Base-by-base conservation (phyloP, 53 echinoderm and acorn worm species). In the Echinarachnius parma region DNA sequence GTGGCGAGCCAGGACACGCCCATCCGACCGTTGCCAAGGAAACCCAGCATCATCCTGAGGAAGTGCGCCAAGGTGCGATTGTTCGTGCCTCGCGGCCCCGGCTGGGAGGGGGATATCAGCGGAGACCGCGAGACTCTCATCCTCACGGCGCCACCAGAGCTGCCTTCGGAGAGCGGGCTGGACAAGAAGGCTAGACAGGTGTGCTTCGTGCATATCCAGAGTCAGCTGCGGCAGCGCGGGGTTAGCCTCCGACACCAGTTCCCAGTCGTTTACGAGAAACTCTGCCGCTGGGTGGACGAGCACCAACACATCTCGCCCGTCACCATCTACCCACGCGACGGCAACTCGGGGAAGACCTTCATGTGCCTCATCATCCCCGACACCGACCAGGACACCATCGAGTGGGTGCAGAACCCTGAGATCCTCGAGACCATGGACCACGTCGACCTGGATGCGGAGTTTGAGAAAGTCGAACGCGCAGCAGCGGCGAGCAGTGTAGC, bases 61-160 rank as follows among this genome's bases (percentile, higher is more conserved):
- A 96, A 96, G 48, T 96, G 98, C 34, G 91, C 98, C 33, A 96
- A 92, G 42, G 83, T 90, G 30, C 82, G 82, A 9, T 75, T 96
- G 28, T 39, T 60, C 44, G 55, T 70, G 24, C 70, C 50, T 9
- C 49, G 42, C 5, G 56, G 61, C 5, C 56, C 70, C 19, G 53
- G 74, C 21, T 64, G 62, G 19, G 28, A 72, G 25, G 74, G 24
- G 15, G 57, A 46, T 34, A 64, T 66, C 9, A 64, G 77, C 10
- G 70, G 34, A 10, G 80, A 78, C 27, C 75, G 75, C 19, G 98
- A 91, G 21, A 87, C 98, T 15, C 72, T 96, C 33, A 88, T 96
- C 19, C 55, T 96, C 13, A 88, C 91, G 13, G 85, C 84, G 14
- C 98, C 98, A 29, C 79, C 91, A 19, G 80, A 83, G 9, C 31